Evolutionary conservation across 2,888 invertebrate genomes (phyloP), one percentile per base, ranked within the genome.

Genomic region (Ptycholaimellus sp.): DNA sequence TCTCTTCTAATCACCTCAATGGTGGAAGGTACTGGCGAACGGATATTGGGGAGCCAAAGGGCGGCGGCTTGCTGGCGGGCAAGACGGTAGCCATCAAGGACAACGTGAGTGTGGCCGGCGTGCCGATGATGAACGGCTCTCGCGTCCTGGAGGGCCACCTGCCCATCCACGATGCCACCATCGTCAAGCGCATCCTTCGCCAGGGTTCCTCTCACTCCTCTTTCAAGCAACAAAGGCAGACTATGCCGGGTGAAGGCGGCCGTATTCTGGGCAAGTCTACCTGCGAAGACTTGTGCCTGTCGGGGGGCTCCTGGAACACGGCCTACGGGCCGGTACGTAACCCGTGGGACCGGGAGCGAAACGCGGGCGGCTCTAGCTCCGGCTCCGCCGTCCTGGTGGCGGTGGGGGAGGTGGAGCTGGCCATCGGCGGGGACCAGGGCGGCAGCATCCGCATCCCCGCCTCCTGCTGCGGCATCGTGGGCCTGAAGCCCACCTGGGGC

Each of bases 381-480:
- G 57, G 56, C 1, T 49, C 49, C 38, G 56, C 49, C 1, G 52
- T 21, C 17, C 16, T 39, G 56, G 45, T 58, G 3, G 48, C 49
- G 1, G 36, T 29, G 14, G 49, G 49, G 2, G 46, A 51, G 20
- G 50, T 52, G 11, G 54, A 58, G 38, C 37, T 58, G 46, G 56
- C 57, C 5, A 36, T 56, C 2, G 57, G 53, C 7, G 50, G 50
- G 0, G 58, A 58, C 41, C 56, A 55, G 40, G 58, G 56, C 18
- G 58, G 58, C 0, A 57, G 57, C 5, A 50, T 57, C 20, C 44
- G 58, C 2, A 47, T 56, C 5, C 58, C 58, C 2, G 36, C 53
- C 22, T 42, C 45, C 23, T 56, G 49, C 49, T 49, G 47, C 35
- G 57, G 58, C 6, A 46, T 53, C 13, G 57, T 57, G 17, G 58